Evolutionary conservation across 23 tunicate species (phyloP), one percentile per base, ranked within the genome.

Genomic region (Ciona savignyi): DNA sequence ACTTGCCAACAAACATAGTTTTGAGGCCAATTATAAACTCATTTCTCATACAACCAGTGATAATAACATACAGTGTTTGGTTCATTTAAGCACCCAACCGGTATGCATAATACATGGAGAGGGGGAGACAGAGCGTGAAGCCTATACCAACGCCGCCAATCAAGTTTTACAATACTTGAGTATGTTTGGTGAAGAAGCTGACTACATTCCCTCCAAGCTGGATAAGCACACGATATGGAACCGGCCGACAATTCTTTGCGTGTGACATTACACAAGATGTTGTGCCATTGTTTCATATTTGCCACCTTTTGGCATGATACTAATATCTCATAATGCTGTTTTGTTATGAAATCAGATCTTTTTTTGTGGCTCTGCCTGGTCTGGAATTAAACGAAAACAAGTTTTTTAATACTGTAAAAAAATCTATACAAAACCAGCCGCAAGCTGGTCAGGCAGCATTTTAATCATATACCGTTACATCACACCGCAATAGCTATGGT

Each of bases 31-130:
- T 32, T 90, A 74, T 62, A 74, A 68, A 65, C 86, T 84, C 74
- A 84, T 90, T 65, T 81, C 29, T 49, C 75, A 81, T 49, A 51
- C 66, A 1, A 80, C 98, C 19, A 25, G 32, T 23, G 61, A 66
- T 32, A 93, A 84, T 24, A 60, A 71, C 23, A 32, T 65, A 20
- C 98, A 92, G 60, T 92, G 98, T 62, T 33, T 92, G n/a, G 30
- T 81, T 23, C 68, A 74, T 28, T 62, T 85, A 19, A 76, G 63
- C 32, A 85, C 93, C 1, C 82, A 85, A 62, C 98, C 98, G 30
- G 70, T 77, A 26, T 48, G 77, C 21, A 77, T 78, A 0, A 70
- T 85, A 21, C 83, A 76, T 76, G 98, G 98, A 34, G 34, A 29
- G 32, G 98, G 93, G 0, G 48, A 80, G 1, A 49, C 81, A 21